Evolutionary conservation across 1,140 invertebrate genomes (phyloP), one percentile per base, ranked within the genome.

Genomic region (Pseudoatta argentina): DNA sequence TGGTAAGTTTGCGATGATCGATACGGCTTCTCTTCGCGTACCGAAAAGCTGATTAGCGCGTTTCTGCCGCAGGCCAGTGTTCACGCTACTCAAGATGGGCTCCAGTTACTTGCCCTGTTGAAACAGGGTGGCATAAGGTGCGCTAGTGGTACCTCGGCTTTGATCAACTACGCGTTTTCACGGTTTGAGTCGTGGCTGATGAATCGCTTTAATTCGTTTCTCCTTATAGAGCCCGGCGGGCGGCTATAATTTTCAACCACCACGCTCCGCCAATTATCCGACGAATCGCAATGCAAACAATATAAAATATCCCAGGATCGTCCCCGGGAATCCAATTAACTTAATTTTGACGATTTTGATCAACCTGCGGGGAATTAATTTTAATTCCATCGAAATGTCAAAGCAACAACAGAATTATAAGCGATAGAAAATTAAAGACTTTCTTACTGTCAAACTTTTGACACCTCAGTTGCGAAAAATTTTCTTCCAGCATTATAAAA

Each of bases 141-240:
- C 59, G 88, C 85, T 71, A 83, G 73, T 44, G 27, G 24, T 79
- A 87, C 86, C 72, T 59, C 66, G 51, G 85, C 88, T 89, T 90
- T 87, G 89, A 90, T 85, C 86, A 90, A 90, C 71, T 76, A 79
- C 75, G 88, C 86, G 88, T 86, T 87, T 90, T 90, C 88, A 89
- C 61, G 88, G 78, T 83, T 85, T 81, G 73, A 89, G 75, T 75
- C 66, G 72, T 30, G 57, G 85, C 85, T 88, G 88, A 89, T 89
- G 78, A 89, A 89, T 89, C 88, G 64, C 86, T 89, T 89, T 78
- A 89, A 83, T 79, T 87, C 88, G 63, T 87, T 78, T 86, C 85
- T 86, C 18, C 55, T 63, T 86, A 86, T 86, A 89, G 67, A 89
- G 75, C 57, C 48, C 75, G 63, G 51, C 67, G 44, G 57, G 51